These are phyloP conservation scores for Drosophila infuscata DNA, from an alignment of 2,888 invertebrate species.

Conservation along the genomic window DNA sequence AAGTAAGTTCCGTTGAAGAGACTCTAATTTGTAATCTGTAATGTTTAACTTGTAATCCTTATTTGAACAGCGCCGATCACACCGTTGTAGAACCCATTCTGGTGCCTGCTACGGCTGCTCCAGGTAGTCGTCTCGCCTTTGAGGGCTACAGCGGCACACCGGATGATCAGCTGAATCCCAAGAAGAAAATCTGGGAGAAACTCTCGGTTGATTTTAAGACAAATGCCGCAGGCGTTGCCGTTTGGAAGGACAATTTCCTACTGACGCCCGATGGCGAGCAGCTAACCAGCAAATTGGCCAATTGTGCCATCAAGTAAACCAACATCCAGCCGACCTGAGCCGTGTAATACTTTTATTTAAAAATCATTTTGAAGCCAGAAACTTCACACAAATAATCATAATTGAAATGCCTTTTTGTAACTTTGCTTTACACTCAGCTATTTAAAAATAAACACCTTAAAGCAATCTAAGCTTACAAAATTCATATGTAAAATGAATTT, in stretches of 20 bases:
- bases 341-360: constrained; percentile 67
- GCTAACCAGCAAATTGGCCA: constrained; percentile 91
- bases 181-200: constrained; percentile 98
- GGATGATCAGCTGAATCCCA: constrained; percentile 95
- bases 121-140: constrained; percentile 93
- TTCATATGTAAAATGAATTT: neutral
- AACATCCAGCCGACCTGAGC: constrained; percentile 66
- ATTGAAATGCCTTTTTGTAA: constrained; percentile 51
- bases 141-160: constrained; percentile 94
- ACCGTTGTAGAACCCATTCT: constrained; percentile 94
- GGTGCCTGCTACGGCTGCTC: constrained; percentile 90
- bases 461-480: constrained; percentile 1
- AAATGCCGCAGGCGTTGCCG: constrained; percentile 89
- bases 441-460: constrained; percentile 14
- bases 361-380: constrained; percentile 41
- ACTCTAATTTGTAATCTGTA: neutral
- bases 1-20: constrained; percentile 85
- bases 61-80: constrained; percentile 88
- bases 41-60: neutral
- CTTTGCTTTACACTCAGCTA: constrained; percentile 13
- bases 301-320: constrained; percentile 92
- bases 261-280: constrained; percentile 90
- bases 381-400: constrained; percentile 38
- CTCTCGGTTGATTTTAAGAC: constrained; percentile 92
- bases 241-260: constrained; percentile 94